Evolutionary conservation across 1,140 invertebrate genomes (phyloP).

Genomic region (Onthophagus taurus): DNA sequence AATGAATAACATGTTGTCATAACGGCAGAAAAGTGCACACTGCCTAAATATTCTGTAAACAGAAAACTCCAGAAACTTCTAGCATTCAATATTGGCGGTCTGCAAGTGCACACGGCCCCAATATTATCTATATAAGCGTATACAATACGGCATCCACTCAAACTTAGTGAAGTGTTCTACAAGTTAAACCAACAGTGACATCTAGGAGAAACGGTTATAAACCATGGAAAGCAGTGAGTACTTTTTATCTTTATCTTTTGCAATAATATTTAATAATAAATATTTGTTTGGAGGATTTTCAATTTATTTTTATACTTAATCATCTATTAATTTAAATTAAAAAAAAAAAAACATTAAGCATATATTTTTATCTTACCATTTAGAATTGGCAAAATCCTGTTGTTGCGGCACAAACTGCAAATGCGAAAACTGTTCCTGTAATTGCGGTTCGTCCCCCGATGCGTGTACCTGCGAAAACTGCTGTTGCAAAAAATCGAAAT

Average conservation of each 20-base stretch:
- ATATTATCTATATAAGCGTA: conserved; percentile 4
- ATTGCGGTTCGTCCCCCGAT: background rate
- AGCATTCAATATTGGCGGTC: conserved; percentile 4
- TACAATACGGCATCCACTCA: background rate
- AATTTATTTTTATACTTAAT: background rate
- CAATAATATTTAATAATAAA: background rate
- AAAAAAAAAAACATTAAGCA: background rate
- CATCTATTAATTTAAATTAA: background rate
- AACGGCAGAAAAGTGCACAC: background rate
- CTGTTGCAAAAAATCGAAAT: conserved; percentile 1
- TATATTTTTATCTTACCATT: background rate
- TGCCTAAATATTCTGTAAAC: background rate
- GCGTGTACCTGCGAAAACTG: conserved; percentile 2
- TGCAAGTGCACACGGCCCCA: conserved; percentile 8
- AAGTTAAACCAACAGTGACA: conserved; percentile 1
- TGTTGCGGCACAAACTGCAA: conserved; percentile 1
- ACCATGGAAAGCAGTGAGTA: background rate
- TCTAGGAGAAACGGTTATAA: background rate
- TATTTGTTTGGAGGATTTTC: background rate
- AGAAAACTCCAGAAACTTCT: conserved; percentile 1
- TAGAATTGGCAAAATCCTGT: conserved; percentile 2
- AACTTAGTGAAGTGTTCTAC: background rate
- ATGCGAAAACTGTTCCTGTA: conserved; percentile 7
- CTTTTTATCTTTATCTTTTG: too few species aligned
- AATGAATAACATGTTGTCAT: background rate